Evolutionary conservation across 2,113 vertebrate genomes (phyloP).

Genomic region (Larimichthys polyactis): DNA sequence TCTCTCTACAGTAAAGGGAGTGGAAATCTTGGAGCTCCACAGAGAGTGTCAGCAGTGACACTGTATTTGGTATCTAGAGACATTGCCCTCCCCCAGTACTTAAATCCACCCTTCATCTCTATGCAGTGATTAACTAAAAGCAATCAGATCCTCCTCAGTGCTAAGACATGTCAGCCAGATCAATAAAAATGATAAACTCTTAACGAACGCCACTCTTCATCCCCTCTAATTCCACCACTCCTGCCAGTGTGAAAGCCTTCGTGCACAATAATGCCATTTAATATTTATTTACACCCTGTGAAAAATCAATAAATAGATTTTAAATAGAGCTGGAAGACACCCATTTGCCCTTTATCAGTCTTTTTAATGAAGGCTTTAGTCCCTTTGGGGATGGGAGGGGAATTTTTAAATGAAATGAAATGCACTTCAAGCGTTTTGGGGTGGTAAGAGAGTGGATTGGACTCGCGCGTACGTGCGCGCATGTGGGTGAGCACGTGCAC

Average conservation of each 20-base stretch:
- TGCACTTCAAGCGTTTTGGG: constrained; percentile 69
- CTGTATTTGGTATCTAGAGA: constrained; percentile 24
- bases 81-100: constrained; percentile 15
- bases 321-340: constrained; percentile 67
- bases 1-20: not conserved
- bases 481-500: constrained; percentile 39
- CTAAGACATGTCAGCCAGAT: constrained; percentile 71
- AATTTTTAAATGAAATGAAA: constrained; percentile 69
- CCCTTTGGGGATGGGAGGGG: constrained; percentile 43
- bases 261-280: constrained; percentile 65
- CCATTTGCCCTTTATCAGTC: constrained; percentile 69
- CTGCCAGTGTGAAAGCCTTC: constrained; percentile 60
- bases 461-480: not conserved
- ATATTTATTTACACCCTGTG: constrained; percentile 68
- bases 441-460: constrained; percentile 40
- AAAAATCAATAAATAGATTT: constrained; percentile 76
- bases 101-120: constrained; percentile 33
- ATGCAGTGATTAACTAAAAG: constrained; percentile 67
- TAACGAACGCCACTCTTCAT: constrained; percentile 68
- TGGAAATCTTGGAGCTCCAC: not conserved
- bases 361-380: constrained; percentile 68
- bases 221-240: constrained; percentile 52
- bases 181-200: constrained; percentile 79
- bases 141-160: constrained; percentile 66
- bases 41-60: not conserved